Evolutionary conservation across 2,888 invertebrate genomes (phyloP), one percentile per base, ranked within the genome.

Genomic region (Caenorhabditis becei): DNA sequence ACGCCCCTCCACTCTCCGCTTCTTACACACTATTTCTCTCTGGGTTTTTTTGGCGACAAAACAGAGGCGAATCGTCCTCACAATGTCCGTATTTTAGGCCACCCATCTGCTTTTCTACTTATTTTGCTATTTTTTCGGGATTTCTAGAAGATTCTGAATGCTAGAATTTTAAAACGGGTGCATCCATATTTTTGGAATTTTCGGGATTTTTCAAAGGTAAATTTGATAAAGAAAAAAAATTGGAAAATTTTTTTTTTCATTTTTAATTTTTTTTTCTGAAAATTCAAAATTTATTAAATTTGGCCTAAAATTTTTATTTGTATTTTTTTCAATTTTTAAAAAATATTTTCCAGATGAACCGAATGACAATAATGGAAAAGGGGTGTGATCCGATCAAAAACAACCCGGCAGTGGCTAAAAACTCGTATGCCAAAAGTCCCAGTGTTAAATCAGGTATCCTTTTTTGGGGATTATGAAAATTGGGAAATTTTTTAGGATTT

Each of bases 321-420:
- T n/a, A n/a, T n/a, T n/a, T n/a, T n/a, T n/a, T n/a, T n/a, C n/a
- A n/a, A n/a, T n/a, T n/a, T n/a, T n/a, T n/a, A n/a, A n/a, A n/a
- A n/a, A n/a, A n/a, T n/a, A n/a, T 56, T 41, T 79, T 74, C 8
- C 72, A 79, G 72, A 80, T 80, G 80, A 80, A 80, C 44, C 69
- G 80, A 11, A 58, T 80, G 80, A 80, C 80, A 20, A 63, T 80
- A 61, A 20, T 80, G n/a, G 80, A 80, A 35, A 80, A 80, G 24
- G 75, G 74, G 5, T 80, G 80, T 44, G 77, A 69, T 14, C 56
- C 63, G 47, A 51, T 69, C 51, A 41, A 47, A 24, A 49, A 35
- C 2, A 28, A 58, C 20, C 32, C 66, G 47, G 18, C 51, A 32
- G 24, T 51, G 24, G 47, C 78, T 7, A 71, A 53, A 14, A 78